Evolutionary conservation across 2,113 vertebrate species (phyloP), one percentile per base, ranked within the genome.

Genomic region (Pandion haliaetus): DNA sequence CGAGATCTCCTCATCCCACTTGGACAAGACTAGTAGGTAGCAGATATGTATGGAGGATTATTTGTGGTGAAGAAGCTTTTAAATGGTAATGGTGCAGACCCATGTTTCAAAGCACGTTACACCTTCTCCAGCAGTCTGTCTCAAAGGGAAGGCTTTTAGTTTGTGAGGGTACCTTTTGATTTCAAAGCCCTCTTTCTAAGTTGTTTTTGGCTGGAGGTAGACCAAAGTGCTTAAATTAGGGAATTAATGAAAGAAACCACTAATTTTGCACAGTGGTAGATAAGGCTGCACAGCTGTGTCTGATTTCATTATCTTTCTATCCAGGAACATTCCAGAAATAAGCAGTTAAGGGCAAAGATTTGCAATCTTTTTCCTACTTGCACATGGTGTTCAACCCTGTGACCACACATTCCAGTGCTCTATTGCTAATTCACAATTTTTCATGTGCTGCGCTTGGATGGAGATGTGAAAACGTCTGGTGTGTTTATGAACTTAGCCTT

Each of bases 311-410:
- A 49, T 79, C 78, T 69, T 69, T 44, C 47, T 78, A 26, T 87
- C 70, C 88, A 72, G 57, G 59, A 96, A 69, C 78, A 49, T 87
- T 96, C 78, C 65, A 94, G 65, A 94, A 96, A 77, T 58, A 57
- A 76, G 25, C 31, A 61, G 38, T 69, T 89, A 72, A 65, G 19
- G 49, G 45, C 28, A 54, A 67, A 82, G 52, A 16, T 21, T 26
- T 74, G 66, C 52, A 34, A 19, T 40, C 25, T 18, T 91, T 90
- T 90, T 91, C 24, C 6, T 85, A 23, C 23, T 85, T 86, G n/a
- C 40, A 61, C 14, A 7, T 72, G 12, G 12, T 80, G 7, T 50
- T 76, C 82, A 92, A 25, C 13, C 20, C 19, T 70, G 29, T 38
- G 36, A 92, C 40, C 29, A 63, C 25, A 24, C 9, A 25, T 79